Evolutionary conservation across 2,797 vertebrate genomes (phyloP).

Genomic region (Pagetopsis macropterus): DNA sequence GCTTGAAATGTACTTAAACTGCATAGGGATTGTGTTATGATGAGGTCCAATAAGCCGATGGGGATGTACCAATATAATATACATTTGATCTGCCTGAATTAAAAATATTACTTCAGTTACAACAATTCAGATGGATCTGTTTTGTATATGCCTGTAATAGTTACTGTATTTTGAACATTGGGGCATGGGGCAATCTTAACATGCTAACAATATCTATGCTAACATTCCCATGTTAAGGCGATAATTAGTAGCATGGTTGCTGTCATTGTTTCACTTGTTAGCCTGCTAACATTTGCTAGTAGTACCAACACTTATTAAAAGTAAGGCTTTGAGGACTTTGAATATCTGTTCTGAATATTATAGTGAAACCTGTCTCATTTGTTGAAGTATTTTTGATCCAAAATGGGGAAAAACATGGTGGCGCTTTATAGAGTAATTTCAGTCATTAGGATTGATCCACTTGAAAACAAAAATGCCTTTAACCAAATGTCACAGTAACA

Average conservation of each 20-base stretch:
- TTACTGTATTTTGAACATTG: too few relatives aligned
- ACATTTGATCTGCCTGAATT: slow-evolving; percentile 18
- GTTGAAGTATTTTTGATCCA: neutral
- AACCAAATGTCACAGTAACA: neutral
- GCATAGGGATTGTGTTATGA: slow-evolving; percentile 5
- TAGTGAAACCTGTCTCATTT: neutral
- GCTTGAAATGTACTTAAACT: slow-evolving; percentile 33
- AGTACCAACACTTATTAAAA: neutral
- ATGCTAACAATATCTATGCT: neutral
- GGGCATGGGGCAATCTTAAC: too few relatives aligned
- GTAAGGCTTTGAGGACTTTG: neutral
- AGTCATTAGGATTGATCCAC: neutral
- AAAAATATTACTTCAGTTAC: neutral
- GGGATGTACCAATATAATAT: slow-evolving; percentile 25
- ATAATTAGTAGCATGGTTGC: neutral
- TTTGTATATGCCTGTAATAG: too few relatives aligned
- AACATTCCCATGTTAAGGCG: neutral
- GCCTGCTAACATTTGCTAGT: neutral
- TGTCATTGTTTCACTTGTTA: neutral
- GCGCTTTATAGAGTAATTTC: neutral
- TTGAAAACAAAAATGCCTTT: neutral
- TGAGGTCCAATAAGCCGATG: neutral
- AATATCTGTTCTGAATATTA: neutral
- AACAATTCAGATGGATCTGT: neutral
- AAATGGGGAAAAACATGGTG: neutral